Percentiles rank a stretch among this genome's conserved stretches.
Evolutionary conservation across 2,113 vertebrate species (phyloP).

Genomic region (Delphinus delphis): DNA sequence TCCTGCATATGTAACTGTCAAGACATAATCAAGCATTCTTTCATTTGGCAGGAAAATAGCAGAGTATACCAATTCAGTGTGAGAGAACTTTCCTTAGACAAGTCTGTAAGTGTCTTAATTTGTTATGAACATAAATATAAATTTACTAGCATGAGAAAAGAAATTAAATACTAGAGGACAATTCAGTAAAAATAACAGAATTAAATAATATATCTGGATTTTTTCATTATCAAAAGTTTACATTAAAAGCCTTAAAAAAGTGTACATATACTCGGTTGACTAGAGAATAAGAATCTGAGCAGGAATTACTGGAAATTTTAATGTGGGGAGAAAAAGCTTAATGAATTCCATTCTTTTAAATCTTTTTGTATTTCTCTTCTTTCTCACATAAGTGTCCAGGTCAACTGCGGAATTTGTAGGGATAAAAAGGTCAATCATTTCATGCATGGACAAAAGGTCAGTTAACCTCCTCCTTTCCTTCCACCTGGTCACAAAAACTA

Average conservation of each 20-base stretch:
- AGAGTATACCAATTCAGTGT: background rate
- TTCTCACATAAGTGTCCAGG: background rate
- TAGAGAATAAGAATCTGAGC: background rate
- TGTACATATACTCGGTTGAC: background rate
- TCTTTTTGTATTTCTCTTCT: background rate
- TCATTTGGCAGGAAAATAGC: background rate
- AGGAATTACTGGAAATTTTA: slow-evolving; percentile 6
- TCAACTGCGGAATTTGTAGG: background rate
- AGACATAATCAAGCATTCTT: background rate
- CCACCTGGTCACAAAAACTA: background rate
- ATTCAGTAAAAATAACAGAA: background rate
- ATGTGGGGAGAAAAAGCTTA: background rate
- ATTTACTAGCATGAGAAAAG: background rate
- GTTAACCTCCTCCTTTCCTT: background rate
- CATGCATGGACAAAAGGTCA: background rate
- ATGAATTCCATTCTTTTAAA: slow-evolving; percentile 2
- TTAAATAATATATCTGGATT: background rate
- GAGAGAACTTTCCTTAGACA: background rate
- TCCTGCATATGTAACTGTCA: background rate
- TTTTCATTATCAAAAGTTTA: slow-evolving; percentile 1
- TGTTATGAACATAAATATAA: background rate
- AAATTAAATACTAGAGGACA: background rate
- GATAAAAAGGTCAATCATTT: background rate
- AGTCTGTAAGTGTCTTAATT: background rate
- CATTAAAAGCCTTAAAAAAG: background rate